A percentile compares a stretch with the other conserved stretches of the same genome.
Conservation (phyloP, 2,113 vertebrate species). For the Muscicapa adusta region DNA sequence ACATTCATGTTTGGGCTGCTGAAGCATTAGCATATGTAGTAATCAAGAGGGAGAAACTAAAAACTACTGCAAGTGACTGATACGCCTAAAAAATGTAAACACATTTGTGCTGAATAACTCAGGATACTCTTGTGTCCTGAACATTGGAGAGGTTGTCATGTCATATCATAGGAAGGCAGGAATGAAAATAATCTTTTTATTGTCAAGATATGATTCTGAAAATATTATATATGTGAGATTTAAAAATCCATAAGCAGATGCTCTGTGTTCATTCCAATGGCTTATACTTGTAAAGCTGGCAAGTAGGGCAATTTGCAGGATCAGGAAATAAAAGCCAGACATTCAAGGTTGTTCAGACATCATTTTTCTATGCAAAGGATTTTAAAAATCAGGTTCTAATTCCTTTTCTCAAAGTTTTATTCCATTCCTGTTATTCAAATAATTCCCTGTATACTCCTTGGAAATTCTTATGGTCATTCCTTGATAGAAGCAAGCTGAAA, state of each 20-base stretch:
- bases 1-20: conserved; percentile 13
- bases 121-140: background rate
- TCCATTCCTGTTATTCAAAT: background rate
- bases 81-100: background rate
- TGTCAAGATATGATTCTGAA: background rate
- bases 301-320: background rate
- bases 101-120: background rate
- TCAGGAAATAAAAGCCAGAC: background rate
- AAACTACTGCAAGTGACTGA: background rate
- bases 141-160: background rate
- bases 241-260: background rate
- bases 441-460: background rate
- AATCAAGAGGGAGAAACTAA: background rate
- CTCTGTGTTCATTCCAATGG: background rate
- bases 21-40: background rate
- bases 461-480: background rate
- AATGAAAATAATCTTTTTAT: background rate
- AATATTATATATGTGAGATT: background rate
- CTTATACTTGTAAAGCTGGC: background rate
- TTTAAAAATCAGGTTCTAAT: background rate
- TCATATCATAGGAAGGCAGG: background rate
- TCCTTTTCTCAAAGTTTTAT: background rate
- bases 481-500: background rate
- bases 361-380: background rate
- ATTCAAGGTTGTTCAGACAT: background rate